phyloP scores from a whole-genome alignment of 1,140 invertebrate species.

The Oscheius sp. region DNA sequence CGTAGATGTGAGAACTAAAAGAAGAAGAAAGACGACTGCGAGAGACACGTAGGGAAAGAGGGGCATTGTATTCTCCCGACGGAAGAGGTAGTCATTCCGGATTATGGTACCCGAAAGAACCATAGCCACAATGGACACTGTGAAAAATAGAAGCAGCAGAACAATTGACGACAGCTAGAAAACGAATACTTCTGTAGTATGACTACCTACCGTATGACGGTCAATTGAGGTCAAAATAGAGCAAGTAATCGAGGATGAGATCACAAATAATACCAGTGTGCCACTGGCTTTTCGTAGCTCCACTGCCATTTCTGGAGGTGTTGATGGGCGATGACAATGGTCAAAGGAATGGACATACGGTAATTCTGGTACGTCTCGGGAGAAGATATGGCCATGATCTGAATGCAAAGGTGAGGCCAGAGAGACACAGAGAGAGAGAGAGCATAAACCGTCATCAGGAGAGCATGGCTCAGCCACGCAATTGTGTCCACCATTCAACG shows the following conservation, averaged over 20 bases:
- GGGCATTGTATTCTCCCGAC: conserved; percentile 19
- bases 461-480: conserved; percentile 25
- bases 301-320: background rate
- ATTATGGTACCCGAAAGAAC: conserved; percentile 12
- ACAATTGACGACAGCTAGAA: background rate
- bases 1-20: background rate
- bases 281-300: background rate
- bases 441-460: conserved; percentile 16
- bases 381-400: conserved; percentile 17
- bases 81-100: conserved; percentile 20
- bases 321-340: conserved; percentile 5
- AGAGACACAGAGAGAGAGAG: background rate
- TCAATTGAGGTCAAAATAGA: background rate
- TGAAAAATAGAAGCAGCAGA: background rate
- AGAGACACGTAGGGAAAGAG: conserved; percentile 8
- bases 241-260: background rate
- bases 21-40: background rate
- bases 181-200: background rate
- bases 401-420: conserved; percentile 7
- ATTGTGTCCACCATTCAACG: conserved; percentile 22
- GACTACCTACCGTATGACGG: background rate
- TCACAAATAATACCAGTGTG: background rate
- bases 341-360: conserved; percentile 17
- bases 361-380: conserved; percentile 14
- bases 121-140: background rate